Conservation (phyloP, 2,113 vertebrate genomes). For the Gobio gobio region DNA sequence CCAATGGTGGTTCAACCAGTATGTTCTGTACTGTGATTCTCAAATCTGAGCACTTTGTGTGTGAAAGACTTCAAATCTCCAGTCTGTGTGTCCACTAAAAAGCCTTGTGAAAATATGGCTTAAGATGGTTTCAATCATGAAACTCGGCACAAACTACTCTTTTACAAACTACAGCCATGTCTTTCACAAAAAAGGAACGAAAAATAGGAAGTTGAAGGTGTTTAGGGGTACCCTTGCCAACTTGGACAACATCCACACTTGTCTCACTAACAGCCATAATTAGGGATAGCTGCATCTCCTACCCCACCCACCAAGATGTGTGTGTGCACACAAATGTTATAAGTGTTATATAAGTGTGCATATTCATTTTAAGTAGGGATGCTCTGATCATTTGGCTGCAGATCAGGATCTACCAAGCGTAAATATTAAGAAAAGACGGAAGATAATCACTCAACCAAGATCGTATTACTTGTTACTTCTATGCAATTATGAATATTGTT, state of each 20-base stretch:
- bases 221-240: neutral
- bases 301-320: neutral
- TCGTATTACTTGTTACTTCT: no score
- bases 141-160: neutral
- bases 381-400: no score
- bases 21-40: neutral
- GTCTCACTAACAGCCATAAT: neutral
- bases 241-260: neutral
- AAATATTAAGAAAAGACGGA: neutral
- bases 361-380: neutral
- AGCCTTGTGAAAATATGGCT: neutral
- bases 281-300: neutral
- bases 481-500: no score
- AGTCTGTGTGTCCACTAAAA: neutral
- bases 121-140: neutral
- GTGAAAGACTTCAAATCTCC: neutral
- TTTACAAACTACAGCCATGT: neutral
- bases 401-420: no score
- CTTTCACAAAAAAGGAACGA: neutral
- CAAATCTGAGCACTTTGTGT: neutral
- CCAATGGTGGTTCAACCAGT: neutral
- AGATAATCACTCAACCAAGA: no score
- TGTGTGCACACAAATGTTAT: neutral
- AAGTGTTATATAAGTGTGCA: neutral
- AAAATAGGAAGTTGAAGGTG: conserved; percentile 39